phyloP scores from a whole-genome alignment of 2,113 vertebrate species.

The Lipophrys pholis region DNA sequence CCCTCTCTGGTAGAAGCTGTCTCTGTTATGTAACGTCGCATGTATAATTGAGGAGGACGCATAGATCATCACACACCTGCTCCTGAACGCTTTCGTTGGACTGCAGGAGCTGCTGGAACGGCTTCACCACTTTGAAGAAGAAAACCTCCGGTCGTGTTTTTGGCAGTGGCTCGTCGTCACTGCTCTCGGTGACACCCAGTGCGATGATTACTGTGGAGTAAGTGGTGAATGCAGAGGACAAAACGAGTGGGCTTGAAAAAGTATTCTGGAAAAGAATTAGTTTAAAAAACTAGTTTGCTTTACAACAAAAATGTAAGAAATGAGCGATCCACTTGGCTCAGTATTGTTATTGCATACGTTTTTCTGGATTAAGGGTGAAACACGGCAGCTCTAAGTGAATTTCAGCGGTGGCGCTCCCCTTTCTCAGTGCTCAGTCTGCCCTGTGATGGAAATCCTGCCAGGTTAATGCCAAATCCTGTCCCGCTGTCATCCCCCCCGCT shows the following conservation, averaged over 20 bases:
- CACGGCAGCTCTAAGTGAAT: conserved; percentile 6
- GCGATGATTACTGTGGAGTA: conserved; percentile 6
- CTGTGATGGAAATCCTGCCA: conserved; percentile 63
- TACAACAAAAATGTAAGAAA: background rate
- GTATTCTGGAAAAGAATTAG: conserved; percentile 1
- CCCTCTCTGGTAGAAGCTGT: conserved; percentile 17
- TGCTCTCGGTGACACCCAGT: conserved; percentile 16
- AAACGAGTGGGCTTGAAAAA: conserved; percentile 15
- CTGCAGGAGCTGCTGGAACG: conserved; percentile 41
- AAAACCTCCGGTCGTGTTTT: conserved; percentile 9
- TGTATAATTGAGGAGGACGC: conserved; percentile 66
- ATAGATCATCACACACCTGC: conserved; percentile 68
- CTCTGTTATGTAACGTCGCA: conserved; percentile 71
- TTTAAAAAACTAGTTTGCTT: background rate
- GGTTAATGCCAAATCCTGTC: conserved; percentile 46
- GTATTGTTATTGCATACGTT: conserved; percentile 6
- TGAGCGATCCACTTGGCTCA: background rate
- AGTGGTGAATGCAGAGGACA: background rate
- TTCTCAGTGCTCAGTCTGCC: conserved; percentile 45
- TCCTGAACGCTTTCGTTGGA: conserved; percentile 35
- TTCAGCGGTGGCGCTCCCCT: conserved; percentile 17
- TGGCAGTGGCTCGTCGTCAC: conserved; percentile 24
- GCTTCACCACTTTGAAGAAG: conserved; percentile 31
- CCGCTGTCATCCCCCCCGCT: conserved; percentile 42
- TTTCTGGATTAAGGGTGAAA: conserved; percentile 23